These are phyloP conservation scores for Epirrhoe tristata DNA, from an alignment of 2,888 invertebrate species.

Conservation along the genomic window DNA sequence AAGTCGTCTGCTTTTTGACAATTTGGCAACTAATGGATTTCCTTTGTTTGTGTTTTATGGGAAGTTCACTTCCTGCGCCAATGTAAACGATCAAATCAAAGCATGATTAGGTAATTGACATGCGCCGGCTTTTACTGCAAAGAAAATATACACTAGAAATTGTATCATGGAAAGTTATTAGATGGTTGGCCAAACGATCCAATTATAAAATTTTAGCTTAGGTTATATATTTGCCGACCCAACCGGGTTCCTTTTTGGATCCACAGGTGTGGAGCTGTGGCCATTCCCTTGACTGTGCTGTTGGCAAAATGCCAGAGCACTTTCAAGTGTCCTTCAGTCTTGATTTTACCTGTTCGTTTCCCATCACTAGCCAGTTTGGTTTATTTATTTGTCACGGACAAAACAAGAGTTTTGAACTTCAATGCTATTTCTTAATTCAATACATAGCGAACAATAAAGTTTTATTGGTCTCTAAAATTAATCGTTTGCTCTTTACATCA, in stretches of 20 bases:
- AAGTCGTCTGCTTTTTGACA: conserved; percentile 5
- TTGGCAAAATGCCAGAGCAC: background rate
- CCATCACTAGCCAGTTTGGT: conserved; percentile 35
- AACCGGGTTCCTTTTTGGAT: too few relatives aligned
- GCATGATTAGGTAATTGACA: conserved; percentile 2
- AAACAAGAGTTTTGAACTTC: conserved; percentile 50
- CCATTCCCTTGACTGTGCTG: too few relatives aligned
- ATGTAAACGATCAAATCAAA: conserved; percentile 14
- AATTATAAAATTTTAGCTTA: too few relatives aligned
- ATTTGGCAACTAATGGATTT: conserved; percentile 12
- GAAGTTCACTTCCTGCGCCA: conserved; percentile 4
- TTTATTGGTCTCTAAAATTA: conserved; percentile 68
- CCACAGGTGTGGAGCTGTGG: too few relatives aligned
- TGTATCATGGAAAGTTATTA: background rate
- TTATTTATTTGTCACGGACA: conserved; percentile 52
- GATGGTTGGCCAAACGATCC: too few relatives aligned
- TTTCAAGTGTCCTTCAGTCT: background rate
- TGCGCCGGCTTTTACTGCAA: background rate
- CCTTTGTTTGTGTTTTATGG: conserved; percentile 11
- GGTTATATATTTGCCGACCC: too few relatives aligned
- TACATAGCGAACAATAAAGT: conserved; percentile 54
- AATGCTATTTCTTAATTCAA: conserved; percentile 57
- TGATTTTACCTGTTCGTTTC: conserved; percentile 8
- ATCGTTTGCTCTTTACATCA: conserved; percentile 57
- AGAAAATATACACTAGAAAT: background rate